Base-by-base conservation (phyloP, 2,797 vertebrate species). In the Acrossocheilus wenchowensis region DNA sequence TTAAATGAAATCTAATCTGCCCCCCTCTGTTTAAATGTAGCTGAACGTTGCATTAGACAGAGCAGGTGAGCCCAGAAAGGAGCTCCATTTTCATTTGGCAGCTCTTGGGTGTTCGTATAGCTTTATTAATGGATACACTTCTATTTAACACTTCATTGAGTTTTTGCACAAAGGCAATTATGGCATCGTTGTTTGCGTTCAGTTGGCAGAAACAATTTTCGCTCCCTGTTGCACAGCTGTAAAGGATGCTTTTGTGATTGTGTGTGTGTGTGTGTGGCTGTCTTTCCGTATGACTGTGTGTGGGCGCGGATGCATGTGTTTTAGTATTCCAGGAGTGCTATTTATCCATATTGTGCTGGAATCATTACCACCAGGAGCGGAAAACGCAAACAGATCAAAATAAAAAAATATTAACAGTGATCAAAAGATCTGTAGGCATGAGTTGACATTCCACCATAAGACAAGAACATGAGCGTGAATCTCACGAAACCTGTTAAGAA, bases 121-220 rank as follows among this genome's bases (percentile, higher is more conserved):
- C 86, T 91, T 68, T 85, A 88, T 88, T 89, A 90, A 91, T 90
- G 87, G 85, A 86, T 89, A 87, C 72, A 78, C 82, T 78, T 88
- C 86, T 89, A 88, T 89, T 91, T 90, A 89, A 92, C 86, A 90
- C 90, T 88, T 90, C 77, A 87, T 89, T 91, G 87, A 60, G 86
- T 90, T 87, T 89, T 89, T 89, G 87, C 78, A 87, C 87, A 88
- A 89, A 87, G 45, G 82, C 82, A 83, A 82, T 91, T 90, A 90
- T 84, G 78, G 73, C 57, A 82, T 74, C 64, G 87, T 88, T 89
- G 88, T 91, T 88, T 80, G 83, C 79, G n/a, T 62, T 81, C 85
- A 74, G 39, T 83, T 84, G 78, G 85, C 83, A 86, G 87, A 89
- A 89, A 90, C 86, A 83, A 86, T 85, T 87, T 36, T 48, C 10